phyloP scores from a whole-genome alignment of 2,797 vertebrate species.

The Sebastes kiyomatsui region DNA sequence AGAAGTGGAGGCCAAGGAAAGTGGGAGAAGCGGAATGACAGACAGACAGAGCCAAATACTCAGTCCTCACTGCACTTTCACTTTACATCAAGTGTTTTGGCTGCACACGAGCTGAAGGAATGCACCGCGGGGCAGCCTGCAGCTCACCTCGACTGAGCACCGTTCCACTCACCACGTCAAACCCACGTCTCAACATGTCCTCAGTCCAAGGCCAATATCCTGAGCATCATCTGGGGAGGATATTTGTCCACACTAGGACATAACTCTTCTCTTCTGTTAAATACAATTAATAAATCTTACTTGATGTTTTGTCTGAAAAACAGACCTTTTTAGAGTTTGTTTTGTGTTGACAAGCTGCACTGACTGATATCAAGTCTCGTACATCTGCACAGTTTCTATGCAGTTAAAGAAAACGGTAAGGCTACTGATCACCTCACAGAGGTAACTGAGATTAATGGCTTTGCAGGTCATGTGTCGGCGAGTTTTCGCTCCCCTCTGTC shows the following conservation, averaged over 20 bases:
- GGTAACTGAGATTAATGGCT: slow-evolving; percentile 60
- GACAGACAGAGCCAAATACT: slow-evolving; percentile 50
- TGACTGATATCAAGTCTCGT: slow-evolving; percentile 25
- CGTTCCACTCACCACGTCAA: slow-evolving; percentile 21
- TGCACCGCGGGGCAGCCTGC: slow-evolving; percentile 69
- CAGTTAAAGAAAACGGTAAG: slow-evolving; percentile 35
- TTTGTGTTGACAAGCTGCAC: slow-evolving; percentile 17
- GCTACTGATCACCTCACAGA: slow-evolving; percentile 30
- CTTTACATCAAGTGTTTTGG: slow-evolving; percentile 73
- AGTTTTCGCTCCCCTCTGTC: slow-evolving; percentile 35
- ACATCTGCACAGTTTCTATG: slow-evolving; percentile 25
- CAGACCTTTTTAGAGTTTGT: neutral
- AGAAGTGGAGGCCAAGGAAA: slow-evolving; percentile 18
- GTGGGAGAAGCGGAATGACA: slow-evolving; percentile 26
- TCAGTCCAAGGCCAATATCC: slow-evolving; percentile 40
- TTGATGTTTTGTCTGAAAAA: slow-evolving; percentile 12
- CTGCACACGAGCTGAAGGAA: slow-evolving; percentile 71
- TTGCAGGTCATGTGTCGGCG: slow-evolving; percentile 63
- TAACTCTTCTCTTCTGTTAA: neutral
- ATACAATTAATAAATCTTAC: neutral
- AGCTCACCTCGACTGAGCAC: slow-evolving; percentile 54
- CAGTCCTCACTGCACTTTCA: slow-evolving; percentile 66
- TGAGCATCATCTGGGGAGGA: slow-evolving; percentile 16
- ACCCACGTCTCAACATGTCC: slow-evolving; percentile 67
- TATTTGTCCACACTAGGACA: neutral